A percentile compares a stretch with the other conserved stretches of the same genome.
phyloP scores from a whole-genome alignment of 2,888 invertebrate species.

The Sesamia inferens region DNA sequence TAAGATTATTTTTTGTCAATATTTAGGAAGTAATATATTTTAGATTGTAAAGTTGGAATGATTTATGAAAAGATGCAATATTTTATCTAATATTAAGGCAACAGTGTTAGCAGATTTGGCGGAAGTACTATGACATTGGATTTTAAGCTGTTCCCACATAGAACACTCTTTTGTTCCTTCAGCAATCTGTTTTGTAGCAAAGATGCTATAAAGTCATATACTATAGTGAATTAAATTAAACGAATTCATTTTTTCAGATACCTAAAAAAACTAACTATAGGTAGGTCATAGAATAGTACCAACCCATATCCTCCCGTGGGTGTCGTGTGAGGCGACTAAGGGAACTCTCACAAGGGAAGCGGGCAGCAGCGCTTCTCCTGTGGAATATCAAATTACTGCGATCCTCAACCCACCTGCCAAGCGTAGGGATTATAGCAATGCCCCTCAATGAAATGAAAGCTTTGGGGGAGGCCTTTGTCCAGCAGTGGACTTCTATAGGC shows the following conservation, averaged over 20 bases:
- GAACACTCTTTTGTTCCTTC: not conserved
- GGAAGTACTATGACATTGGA: too few species aligned
- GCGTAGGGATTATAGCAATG: too few species aligned
- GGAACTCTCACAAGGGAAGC: too few species aligned
- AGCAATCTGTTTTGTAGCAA: not conserved
- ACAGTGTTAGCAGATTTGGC: not conserved
- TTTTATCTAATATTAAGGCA: not conserved
- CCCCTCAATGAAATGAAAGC: too few species aligned
- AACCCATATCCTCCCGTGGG: too few species aligned
- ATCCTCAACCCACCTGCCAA: too few species aligned
- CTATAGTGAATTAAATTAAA: not conserved
- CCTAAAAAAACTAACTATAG: not conserved
- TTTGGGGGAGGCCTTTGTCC: too few species aligned
- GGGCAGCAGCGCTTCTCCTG: too few species aligned
- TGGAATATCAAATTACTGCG: too few species aligned
- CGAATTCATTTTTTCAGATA: not conserved
- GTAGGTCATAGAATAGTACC: too few species aligned
- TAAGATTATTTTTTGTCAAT: not conserved
- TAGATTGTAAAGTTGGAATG: not conserved
- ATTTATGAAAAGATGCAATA: not conserved
- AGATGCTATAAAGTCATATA: not conserved
- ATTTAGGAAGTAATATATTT: not conserved
- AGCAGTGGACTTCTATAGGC: too few species aligned
- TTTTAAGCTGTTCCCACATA: not conserved
- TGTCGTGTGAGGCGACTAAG: too few species aligned